phyloP scores from a whole-genome alignment of 2,797 vertebrate species.

The Acestrorhynchus altus region DNA sequence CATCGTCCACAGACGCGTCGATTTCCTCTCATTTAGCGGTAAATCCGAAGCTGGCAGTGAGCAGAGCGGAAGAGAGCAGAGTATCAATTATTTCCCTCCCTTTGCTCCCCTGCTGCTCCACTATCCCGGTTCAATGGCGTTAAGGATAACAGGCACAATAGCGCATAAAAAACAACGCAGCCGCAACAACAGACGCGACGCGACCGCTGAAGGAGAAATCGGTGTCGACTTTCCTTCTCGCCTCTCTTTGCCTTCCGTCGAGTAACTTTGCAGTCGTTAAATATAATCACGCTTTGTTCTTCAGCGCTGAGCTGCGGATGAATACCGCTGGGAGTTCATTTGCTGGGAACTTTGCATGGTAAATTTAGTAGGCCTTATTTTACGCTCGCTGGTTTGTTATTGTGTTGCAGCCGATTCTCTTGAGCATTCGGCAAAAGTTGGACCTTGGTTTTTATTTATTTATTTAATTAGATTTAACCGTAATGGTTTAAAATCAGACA shows the following conservation, averaged over 20 bases:
- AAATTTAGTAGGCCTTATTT: slow-evolving; percentile 70
- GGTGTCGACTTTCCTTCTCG: slow-evolving; percentile 15
- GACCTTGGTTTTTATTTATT: background rate
- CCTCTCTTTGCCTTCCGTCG: slow-evolving; percentile 54
- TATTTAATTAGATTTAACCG: background rate
- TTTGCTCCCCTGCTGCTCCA: slow-evolving; percentile 52
- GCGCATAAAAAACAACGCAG: slow-evolving; percentile 63
- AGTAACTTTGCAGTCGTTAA: slow-evolving; percentile 73
- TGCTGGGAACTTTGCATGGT: slow-evolving; percentile 66
- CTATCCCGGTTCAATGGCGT: slow-evolving; percentile 69
- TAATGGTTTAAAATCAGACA: background rate
- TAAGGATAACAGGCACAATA: slow-evolving; percentile 71
- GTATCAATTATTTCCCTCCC: slow-evolving; percentile 76
- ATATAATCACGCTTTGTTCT: slow-evolving; percentile 78
- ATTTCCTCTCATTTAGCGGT: slow-evolving; percentile 69
- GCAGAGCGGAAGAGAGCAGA: slow-evolving; percentile 54
- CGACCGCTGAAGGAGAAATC: slow-evolving; percentile 43
- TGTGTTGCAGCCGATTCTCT: slow-evolving; percentile 44
- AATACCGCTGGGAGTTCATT: slow-evolving; percentile 70
- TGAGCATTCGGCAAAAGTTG: slow-evolving; percentile 23
- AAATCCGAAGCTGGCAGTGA: slow-evolving; percentile 61
- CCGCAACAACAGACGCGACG: slow-evolving; percentile 62
- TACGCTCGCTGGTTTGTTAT: slow-evolving; percentile 59
- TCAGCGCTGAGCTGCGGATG: slow-evolving; percentile 60
- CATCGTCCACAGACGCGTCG: slow-evolving; percentile 24